A percentile compares a stretch with the other conserved stretches of the same genome.
These are phyloP conservation scores for Rhabdophis nuchalis DNA, from an alignment of 2,797 vertebrate species.

Conservation along the genomic window DNA sequence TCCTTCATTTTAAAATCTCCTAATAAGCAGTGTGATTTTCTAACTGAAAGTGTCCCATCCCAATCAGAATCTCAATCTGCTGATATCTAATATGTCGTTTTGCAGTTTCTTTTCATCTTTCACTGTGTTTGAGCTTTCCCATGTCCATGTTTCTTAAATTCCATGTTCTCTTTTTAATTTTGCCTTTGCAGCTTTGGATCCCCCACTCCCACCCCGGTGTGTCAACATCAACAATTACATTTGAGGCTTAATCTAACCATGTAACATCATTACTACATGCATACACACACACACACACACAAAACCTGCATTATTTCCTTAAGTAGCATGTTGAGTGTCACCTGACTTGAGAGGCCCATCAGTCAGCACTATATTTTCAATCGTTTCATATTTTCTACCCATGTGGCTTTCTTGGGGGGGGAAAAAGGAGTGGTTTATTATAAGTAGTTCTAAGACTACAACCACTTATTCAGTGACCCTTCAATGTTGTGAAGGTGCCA, in stretches of 20 bases:
- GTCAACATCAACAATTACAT: neutral
- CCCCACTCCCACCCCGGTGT: neutral
- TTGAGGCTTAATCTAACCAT: neutral
- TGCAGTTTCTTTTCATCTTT: neutral
- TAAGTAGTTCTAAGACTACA: neutral
- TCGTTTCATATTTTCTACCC: neutral
- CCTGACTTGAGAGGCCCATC: neutral
- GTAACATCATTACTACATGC: neutral
- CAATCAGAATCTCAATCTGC: neutral
- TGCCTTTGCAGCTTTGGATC: neutral
- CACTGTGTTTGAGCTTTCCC: neutral
- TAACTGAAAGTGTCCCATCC: neutral
- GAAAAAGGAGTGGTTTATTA: neutral
- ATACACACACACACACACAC: neutral
- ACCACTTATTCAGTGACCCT: neutral
- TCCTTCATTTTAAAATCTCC: neutral
- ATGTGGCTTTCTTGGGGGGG: neutral
- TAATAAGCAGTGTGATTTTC: neutral
- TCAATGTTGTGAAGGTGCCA: neutral
- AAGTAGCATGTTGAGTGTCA: neutral
- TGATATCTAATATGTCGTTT: neutral
- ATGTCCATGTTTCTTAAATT: neutral
- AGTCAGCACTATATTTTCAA: neutral
- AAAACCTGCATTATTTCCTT: neutral
- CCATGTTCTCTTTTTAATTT: neutral